Evolutionary conservation across 2,888 invertebrate genomes (phyloP).

Genomic region (Coremacera marginata): DNA sequence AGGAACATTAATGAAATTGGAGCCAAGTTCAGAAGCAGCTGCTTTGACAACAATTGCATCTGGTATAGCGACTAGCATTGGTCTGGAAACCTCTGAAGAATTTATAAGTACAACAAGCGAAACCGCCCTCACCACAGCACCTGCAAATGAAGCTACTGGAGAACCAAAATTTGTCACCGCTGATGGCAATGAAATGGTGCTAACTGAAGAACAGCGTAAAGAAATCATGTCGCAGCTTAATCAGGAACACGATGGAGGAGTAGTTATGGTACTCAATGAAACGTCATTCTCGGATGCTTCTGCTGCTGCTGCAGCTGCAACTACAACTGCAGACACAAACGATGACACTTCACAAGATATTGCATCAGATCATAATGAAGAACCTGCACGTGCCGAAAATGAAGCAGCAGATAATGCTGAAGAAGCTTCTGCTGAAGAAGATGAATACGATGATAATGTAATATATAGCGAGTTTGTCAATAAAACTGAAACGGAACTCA

Average conservation of each 20-base stretch:
- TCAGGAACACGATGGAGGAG: conserved; percentile 66
- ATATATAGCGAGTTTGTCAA: conserved; percentile 59
- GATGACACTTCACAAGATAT: conserved; percentile 34
- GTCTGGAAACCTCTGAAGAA: conserved; percentile 58
- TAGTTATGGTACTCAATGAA: conserved; percentile 68
- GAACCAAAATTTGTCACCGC: conserved; percentile 71
- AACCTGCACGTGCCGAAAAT: conserved; percentile 41
- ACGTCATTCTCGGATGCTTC: conserved; percentile 8
- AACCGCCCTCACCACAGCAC: conserved; percentile 26
- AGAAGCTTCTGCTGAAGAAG: conserved; percentile 50
- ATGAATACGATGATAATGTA: conserved; percentile 61
- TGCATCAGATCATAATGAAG: conserved; percentile 47
- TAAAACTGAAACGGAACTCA: conserved; percentile 40
- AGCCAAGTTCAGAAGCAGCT: conserved; percentile 72
- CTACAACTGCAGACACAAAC: conserved; percentile 37
- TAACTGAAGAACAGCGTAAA: conserved; percentile 68
- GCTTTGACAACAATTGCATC: conserved; percentile 72
- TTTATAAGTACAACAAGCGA: conserved; percentile 13
- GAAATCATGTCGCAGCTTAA: conserved; percentile 68
- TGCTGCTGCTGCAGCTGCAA: conserved; percentile 33
- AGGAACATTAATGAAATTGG: conserved; percentile 52
- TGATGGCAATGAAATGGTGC: conserved; percentile 69
- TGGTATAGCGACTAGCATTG: conserved; percentile 73
- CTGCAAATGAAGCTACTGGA: conserved; percentile 25
- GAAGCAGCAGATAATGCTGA: conserved; percentile 47